Percentiles rank a stretch among this genome's conserved stretches.
Conservation (phyloP, 2,797 vertebrate species). For the Sandelia bainsii region DNA sequence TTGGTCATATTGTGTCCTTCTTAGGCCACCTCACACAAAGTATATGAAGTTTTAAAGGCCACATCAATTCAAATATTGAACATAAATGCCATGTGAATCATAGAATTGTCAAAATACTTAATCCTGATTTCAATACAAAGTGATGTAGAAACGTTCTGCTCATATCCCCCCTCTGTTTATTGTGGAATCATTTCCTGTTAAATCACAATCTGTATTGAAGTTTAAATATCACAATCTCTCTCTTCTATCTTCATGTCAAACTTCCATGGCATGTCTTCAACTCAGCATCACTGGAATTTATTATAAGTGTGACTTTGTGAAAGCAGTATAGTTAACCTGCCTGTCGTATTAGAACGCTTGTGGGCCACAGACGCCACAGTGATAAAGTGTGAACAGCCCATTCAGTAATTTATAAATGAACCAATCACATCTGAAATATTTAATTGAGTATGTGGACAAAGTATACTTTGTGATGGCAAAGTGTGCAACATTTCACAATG, state of each 20-base stretch:
- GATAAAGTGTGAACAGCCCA: too few relatives aligned
- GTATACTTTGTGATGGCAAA: too few relatives aligned
- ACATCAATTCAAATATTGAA: conserved; percentile 5
- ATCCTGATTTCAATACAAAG: not conserved
- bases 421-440: too few relatives aligned
- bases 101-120: not conserved
- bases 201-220: not conserved
- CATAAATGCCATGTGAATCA: not conserved
- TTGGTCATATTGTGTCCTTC: not conserved
- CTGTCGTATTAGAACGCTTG: too few relatives aligned
- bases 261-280: not conserved
- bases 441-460: too few relatives aligned
- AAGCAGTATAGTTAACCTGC: too few relatives aligned
- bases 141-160: not conserved
- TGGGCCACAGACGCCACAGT: too few relatives aligned
- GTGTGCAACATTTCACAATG: too few relatives aligned
- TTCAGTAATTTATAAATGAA: too few relatives aligned
- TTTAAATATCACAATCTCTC: not conserved
- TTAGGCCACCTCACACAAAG: too few relatives aligned
- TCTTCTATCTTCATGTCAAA: not conserved
- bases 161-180: not conserved
- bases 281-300: not conserved
- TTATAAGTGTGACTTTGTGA: not conserved
- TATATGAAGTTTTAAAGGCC: not conserved
- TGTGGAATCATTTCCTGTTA: not conserved